Evolutionary conservation across 2,888 invertebrate species (phyloP).

Genomic region (Polietes domitor): DNA sequence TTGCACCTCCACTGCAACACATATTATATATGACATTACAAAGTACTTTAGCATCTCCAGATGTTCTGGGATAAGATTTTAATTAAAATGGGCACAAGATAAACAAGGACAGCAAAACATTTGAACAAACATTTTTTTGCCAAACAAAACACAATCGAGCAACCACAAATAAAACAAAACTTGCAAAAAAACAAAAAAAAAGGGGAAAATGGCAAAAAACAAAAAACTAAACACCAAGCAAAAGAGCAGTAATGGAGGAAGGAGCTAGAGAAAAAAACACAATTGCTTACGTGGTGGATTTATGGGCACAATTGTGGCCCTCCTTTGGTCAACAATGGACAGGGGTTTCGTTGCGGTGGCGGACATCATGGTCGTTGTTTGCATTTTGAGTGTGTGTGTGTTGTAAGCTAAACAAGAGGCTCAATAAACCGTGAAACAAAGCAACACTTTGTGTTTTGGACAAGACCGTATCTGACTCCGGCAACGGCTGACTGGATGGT

Average conservation of each 20-base stretch:
- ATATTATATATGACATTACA: no score
- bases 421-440: conserved; percentile 13
- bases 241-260: not conserved
- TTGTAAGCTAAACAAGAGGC: not conserved
- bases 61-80: not conserved
- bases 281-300: conserved; percentile 62
- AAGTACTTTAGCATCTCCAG: no score
- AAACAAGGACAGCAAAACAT: not conserved
- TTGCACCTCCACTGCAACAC: no score
- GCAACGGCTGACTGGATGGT: not conserved
- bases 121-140: conserved; percentile 11
- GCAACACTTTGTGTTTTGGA: conserved; percentile 34
- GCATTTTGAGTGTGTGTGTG: conserved; percentile 31
- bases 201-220: conserved; percentile 22
- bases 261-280: not conserved
- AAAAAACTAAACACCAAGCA: conserved; percentile 8
- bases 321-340: conserved; percentile 63
- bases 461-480: not conserved
- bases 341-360: conserved; percentile 48
- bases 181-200: not conserved
- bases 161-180: conserved; percentile 1
- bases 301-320: conserved; percentile 65
- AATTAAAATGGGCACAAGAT: not conserved
- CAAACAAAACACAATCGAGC: conserved; percentile 30
- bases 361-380: conserved; percentile 27